Percentiles rank a stretch among this genome's conserved stretches.
Evolutionary conservation across 2,888 invertebrate genomes (phyloP).

Genomic region (Tetheella fluctuosa): DNA sequence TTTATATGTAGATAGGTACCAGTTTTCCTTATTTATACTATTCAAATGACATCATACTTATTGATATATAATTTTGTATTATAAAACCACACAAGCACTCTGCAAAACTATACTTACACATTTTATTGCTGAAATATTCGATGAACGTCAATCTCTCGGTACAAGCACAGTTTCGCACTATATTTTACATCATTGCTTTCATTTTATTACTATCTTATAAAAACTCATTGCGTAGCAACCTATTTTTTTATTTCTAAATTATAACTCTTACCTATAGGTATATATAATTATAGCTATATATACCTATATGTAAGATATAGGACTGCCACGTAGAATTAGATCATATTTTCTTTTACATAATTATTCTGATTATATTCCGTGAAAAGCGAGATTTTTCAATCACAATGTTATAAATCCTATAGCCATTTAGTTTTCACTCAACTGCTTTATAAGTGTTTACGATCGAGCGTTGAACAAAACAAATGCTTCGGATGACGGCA

Average conservation of each 20-base stretch:
- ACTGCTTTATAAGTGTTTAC: background rate
- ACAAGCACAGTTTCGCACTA: slow-evolving; percentile 15
- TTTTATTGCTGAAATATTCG: slow-evolving; percentile 21
- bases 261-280: background rate
- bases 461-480: slow-evolving; percentile 6
- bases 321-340: too few relatives aligned
- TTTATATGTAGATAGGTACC: too few relatives aligned
- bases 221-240: slow-evolving; percentile 23
- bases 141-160: slow-evolving; percentile 15
- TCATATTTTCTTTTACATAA: too few relatives aligned
- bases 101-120: slow-evolving; percentile 20
- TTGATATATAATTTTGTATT: slow-evolving; percentile 15
- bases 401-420: too few relatives aligned
- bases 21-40: slow-evolving; percentile 12
- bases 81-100: slow-evolving; percentile 18
- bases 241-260: background rate
- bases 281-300: too few relatives aligned
- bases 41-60: slow-evolving; percentile 12
- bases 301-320: too few relatives aligned
- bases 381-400: too few relatives aligned
- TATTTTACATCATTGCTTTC: slow-evolving; percentile 17
- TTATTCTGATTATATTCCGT: too few relatives aligned
- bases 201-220: slow-evolving; percentile 27
- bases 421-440: slow-evolving; percentile 8
- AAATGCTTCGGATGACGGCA: background rate